Evolutionary conservation across 2,888 invertebrate genomes (phyloP), one percentile per base, ranked within the genome.

Genomic region (Synergus umbraculus): DNA sequence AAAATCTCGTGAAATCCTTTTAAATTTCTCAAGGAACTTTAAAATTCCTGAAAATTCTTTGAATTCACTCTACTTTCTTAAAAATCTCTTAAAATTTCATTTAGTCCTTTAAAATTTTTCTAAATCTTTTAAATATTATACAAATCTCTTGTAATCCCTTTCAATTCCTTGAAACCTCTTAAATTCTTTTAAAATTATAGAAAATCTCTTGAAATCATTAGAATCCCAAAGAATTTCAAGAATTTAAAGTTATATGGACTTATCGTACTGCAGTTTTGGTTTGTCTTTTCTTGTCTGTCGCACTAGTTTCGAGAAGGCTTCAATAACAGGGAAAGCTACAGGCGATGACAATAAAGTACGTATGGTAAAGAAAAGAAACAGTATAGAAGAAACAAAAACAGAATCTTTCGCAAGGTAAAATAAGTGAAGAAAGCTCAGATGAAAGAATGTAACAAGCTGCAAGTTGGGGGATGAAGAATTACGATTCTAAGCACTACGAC

Each of bases 401-500:
- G 13, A 60, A 63, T 13, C 73, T n/a, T 66, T 13, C 37, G n/a
- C 12, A 43, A 46, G 29, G 63, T 44, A 29, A 63, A 76, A 22
- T 22, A 22, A 63, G 46, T 46, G n/a, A 29, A 15, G 54, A n/a
- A 67, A 29, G 22, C 54, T 22, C 18, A 22, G 29, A 43, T 4
- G 63, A 49, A 49, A 78, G 29, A 43, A 78, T 54, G 37, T 37
- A 69, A 73, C 41, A 60, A 44, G 67, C 58, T 41, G 46, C 44
- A 66, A 58, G 67, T 58, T 60, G 49, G 49, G 37, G 67, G 43
- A 76, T 73, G 60, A 81, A 78, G 44, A 67, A 46, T 67, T 46
- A 67, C 44, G 13, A 67, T 46, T 44, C 43, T 65, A 65, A 65
- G 65, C 65, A 41, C 9, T n/a, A 41, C 3, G 65, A 65, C 65